Evolutionary conservation across 2,113 vertebrate genomes (phyloP).

Genomic region (Vulpes lagopus): DNA sequence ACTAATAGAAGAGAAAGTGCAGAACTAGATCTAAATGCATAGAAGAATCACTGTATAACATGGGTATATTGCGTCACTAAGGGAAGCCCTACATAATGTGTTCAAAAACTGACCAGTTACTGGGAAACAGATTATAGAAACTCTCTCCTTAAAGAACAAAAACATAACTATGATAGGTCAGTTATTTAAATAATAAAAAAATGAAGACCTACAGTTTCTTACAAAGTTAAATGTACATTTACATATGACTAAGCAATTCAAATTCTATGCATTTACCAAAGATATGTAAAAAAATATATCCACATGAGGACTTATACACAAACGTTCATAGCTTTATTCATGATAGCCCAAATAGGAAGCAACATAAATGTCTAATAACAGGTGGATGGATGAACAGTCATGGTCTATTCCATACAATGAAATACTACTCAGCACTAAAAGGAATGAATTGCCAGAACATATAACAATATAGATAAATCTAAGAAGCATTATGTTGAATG

Average conservation of each 20-base stretch:
- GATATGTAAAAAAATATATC: neutral
- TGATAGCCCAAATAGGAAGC: neutral
- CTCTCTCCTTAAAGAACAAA: neutral
- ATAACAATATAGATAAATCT: neutral
- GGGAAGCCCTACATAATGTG: neutral
- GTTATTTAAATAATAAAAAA: conserved; percentile 31
- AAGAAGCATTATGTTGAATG: neutral
- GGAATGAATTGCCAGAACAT: neutral
- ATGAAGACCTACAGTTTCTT: neutral
- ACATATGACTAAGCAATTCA: neutral
- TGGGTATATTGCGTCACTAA: neutral
- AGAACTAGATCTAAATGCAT: neutral
- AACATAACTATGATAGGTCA: neutral
- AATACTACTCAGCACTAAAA: neutral
- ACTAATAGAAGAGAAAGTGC: neutral
- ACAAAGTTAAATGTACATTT: neutral
- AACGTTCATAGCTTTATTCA: neutral
- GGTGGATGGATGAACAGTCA: neutral
- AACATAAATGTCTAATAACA: neutral
- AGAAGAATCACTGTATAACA: neutral
- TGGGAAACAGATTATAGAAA: neutral
- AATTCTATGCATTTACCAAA: neutral
- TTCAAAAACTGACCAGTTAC: neutral
- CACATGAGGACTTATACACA: neutral
- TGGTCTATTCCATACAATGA: neutral